Evolutionary conservation across 1,140 invertebrate species (phyloP), one percentile per base, ranked within the genome.

Genomic region (Drosophila repletoides): DNA sequence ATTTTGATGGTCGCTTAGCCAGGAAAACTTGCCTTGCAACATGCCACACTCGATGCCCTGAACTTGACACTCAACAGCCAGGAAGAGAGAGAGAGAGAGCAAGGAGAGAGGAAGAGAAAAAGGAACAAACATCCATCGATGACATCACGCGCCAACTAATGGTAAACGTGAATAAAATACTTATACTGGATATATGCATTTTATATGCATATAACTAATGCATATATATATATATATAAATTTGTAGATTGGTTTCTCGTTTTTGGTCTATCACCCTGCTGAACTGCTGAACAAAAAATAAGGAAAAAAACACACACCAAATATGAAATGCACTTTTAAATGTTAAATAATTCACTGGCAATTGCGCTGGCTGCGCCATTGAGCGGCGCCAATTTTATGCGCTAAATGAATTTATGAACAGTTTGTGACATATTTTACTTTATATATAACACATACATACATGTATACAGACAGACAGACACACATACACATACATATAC

Each of bases 401-500:
- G 55, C 63, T 56, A 61, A 72, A 72, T 74, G 72, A 74, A 72
- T 74, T 74, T 74, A 74, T 72, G 72, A 72, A 67, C 72, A 74
- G 72, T 72, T 61, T 72, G 61, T 74, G 72, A 74, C 72, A 74
- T 71, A 67, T 74, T 74, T 72, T 66, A 49, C 36, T 36, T 17
- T 38, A 53, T 31, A 53, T 15, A 14, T n/a, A 24, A 28, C 10
- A 15, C 2, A 26, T 41, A 43, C 45, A 40, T 15, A 17, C 1
- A 2, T 4, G 5, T 33, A 19, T 17, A 15, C n/a, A n/a, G n/a
- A n/a, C n/a, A n/a, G n/a, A n/a, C n/a, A n/a, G n/a, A n/a, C n/a
- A n/a, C 14, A 10, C 6, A 48, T 24, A 6, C 28, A 19, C 33
- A 51, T 51, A 49, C 34, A n/a, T n/a, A n/a, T 21, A 33, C 9